Conservation (phyloP, 2,888 invertebrate species). For the Mythimna loreyi region DNA sequence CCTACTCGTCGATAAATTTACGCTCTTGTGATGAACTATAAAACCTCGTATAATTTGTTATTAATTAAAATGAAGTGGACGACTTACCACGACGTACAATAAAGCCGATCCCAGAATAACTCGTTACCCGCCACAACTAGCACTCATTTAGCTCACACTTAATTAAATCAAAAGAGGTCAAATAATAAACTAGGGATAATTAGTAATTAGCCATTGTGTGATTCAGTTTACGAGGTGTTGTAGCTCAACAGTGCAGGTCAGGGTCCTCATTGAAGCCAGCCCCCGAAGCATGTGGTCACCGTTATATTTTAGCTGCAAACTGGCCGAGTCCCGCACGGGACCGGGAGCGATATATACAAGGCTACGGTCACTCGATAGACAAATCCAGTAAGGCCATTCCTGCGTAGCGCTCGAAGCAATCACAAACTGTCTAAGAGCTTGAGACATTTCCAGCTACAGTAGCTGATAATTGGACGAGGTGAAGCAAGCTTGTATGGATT, state of each 20-base stretch:
- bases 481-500: neutral
- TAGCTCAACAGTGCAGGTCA: slow-evolving; percentile 54
- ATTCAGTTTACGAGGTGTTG: slow-evolving; percentile 38
- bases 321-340: slow-evolving; percentile 20
- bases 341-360: slow-evolving; percentile 13
- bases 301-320: slow-evolving; percentile 54
- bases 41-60: neutral
- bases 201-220: slow-evolving; percentile 56
- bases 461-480: neutral
- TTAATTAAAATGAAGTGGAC: slow-evolving; percentile 11
- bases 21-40: neutral
- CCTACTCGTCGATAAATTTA: neutral
- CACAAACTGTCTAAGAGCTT: neutral
- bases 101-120: slow-evolving; percentile 23
- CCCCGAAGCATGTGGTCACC: slow-evolving; percentile 60
- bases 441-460: neutral
- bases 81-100: slow-evolving; percentile 11
- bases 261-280: slow-evolving; percentile 50
- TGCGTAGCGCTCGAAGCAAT: neutral
- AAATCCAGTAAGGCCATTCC: neutral
- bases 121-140: slow-evolving; percentile 22
- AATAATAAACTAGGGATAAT: slow-evolving; percentile 59
- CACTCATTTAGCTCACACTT: slow-evolving; percentile 40
- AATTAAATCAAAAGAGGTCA: slow-evolving; percentile 64
- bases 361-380: slow-evolving; percentile 9